Percentiles rank a stretch among this genome's conserved stretches.
Evolutionary conservation across 2,888 invertebrate genomes (phyloP).

Genomic region (Tenthredo notha): DNA sequence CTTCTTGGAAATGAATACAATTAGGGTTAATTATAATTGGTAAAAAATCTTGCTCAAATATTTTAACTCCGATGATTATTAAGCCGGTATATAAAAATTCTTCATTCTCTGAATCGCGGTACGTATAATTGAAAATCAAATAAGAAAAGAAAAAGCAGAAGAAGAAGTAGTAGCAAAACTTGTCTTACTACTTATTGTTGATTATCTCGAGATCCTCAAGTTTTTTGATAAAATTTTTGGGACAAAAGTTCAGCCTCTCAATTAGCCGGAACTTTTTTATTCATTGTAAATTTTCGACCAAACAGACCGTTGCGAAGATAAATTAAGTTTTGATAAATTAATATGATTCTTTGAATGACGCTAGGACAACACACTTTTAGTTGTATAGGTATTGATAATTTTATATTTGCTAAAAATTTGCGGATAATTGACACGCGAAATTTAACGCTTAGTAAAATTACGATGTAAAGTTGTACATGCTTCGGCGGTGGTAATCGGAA

Average conservation of each 20-base stretch:
- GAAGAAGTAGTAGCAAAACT: neutral
- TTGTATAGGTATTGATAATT: neutral
- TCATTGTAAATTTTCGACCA: neutral
- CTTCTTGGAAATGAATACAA: slow-evolving; percentile 67
- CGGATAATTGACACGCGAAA: neutral
- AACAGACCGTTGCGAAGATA: neutral
- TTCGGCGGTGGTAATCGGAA: slow-evolving; percentile 58
- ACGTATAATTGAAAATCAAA: neutral
- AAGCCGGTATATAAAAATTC: neutral
- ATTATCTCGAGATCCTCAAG: neutral
- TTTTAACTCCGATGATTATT: slow-evolving; percentile 52
- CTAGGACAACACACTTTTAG: neutral
- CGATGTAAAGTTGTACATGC: neutral
- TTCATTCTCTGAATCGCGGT: neutral
- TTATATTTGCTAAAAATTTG: no score
- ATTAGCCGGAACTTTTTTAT: neutral
- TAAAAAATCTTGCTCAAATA: slow-evolving; percentile 66
- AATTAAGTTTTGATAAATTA: neutral
- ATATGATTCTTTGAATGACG: neutral
- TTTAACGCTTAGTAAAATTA: neutral
- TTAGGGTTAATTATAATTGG: slow-evolving; percentile 74
- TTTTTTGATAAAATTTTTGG: neutral
- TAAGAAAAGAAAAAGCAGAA: neutral
- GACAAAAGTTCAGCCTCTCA: neutral
- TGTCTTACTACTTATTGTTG: neutral